Percentiles rank a stretch among this genome's conserved stretches.
Evolutionary conservation across 1,140 invertebrate genomes (phyloP).

Genomic region (Camponotus vicinus): DNA sequence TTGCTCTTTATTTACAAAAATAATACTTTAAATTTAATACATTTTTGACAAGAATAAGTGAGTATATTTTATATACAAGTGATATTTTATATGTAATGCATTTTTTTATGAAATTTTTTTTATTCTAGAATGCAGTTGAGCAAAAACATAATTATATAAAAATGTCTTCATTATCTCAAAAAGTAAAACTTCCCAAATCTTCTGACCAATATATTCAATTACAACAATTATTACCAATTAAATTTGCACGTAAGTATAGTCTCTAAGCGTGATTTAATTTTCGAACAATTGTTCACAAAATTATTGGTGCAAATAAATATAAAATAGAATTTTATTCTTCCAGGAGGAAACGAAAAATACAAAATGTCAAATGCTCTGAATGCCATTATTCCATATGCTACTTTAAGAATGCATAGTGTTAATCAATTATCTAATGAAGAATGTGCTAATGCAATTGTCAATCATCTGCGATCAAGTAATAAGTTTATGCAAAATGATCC

Average conservation of each 20-base stretch:
- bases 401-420: constrained; percentile 52
- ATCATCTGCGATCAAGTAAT: constrained; percentile 88
- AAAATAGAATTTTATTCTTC: neutral
- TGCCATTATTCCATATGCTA: constrained; percentile 59
- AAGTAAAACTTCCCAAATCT: neutral
- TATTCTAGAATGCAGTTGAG: neutral
- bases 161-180: neutral
- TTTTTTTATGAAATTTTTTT: constrained; percentile 9
- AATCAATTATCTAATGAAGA: constrained; percentile 73
- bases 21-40: neutral
- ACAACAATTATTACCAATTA: constrained; percentile 16
- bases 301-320: neutral
- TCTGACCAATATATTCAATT: constrained; percentile 23
- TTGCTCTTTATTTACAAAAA: neutral
- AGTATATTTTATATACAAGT: neutral
- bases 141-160: neutral
- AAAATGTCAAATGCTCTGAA: neutral
- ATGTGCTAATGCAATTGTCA: constrained; percentile 87
- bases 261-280: neutral
- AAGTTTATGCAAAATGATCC: constrained; percentile 88
- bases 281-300: neutral
- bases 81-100: neutral
- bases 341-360: constrained; percentile 13
- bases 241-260: constrained; percentile 18
- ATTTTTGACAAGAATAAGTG: neutral